phyloP scores from a whole-genome alignment of 2,113 vertebrate genomes.

The Calyptomena viridis region DNA sequence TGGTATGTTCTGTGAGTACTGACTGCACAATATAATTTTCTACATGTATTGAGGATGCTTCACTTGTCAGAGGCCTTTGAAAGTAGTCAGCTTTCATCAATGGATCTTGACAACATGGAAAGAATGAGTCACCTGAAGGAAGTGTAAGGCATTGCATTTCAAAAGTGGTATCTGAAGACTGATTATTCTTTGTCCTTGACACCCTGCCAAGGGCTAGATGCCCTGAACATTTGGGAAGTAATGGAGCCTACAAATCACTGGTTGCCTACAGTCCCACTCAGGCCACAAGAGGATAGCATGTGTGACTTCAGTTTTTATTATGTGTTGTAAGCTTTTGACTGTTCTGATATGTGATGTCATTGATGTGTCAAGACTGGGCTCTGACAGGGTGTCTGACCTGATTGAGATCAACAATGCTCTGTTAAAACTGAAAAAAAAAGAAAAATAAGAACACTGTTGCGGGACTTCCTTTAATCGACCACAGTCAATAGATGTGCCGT shows the following conservation, averaged over 20 bases:
- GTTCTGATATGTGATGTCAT: constrained; percentile 60
- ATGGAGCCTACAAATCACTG: constrained; percentile 75
- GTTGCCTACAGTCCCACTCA: constrained; percentile 52
- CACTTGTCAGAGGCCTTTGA: constrained; percentile 67
- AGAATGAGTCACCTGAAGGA: constrained; percentile 74
- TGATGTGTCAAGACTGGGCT: constrained; percentile 47
- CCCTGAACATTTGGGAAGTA: constrained; percentile 68
- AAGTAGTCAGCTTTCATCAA: constrained; percentile 73
- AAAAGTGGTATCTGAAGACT: constrained; percentile 70
- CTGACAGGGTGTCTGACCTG: constrained; percentile 47
- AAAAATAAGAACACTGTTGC: background rate
- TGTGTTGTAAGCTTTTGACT: constrained; percentile 65
- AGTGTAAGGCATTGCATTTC: constrained; percentile 57
- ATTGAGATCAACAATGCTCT: constrained; percentile 50
- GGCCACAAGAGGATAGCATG: constrained; percentile 25
- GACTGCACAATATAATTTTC: constrained; percentile 51
- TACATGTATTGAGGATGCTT: background rate
- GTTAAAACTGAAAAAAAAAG: background rate
- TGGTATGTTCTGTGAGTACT: constrained; percentile 28
- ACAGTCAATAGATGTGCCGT: background rate
- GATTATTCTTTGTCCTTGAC: constrained; percentile 77
- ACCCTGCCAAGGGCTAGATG: constrained; percentile 73
- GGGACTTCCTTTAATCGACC: background rate
- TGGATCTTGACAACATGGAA: constrained; percentile 67
- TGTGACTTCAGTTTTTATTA: constrained; percentile 71